Evolutionary conservation across 23 tunicate species (phyloP).

Genomic region (Trididemnum clinides): DNA sequence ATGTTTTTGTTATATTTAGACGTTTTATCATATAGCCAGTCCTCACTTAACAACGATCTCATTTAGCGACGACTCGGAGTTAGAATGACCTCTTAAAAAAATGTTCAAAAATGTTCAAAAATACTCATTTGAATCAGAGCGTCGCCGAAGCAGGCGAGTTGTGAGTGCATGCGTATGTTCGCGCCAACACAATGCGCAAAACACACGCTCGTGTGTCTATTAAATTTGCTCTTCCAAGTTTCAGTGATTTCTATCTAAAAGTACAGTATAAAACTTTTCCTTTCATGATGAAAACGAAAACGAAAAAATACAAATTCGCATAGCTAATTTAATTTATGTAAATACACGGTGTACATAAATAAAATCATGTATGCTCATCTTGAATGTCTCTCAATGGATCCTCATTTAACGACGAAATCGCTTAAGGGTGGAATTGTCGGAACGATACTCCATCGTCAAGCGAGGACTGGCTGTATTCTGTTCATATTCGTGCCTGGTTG

Average conservation of each 20-base stretch:
- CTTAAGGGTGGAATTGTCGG: neutral
- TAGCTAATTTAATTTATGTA: too few species aligned
- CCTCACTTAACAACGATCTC: too few species aligned
- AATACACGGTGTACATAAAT: too few species aligned
- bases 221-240: neutral
- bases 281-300: neutral
- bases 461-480: neutral
- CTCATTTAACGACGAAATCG: neutral
- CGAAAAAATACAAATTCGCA: neutral
- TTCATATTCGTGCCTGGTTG: too few species aligned
- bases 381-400: neutral
- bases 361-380: too few species aligned
- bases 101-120: neutral
- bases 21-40: too few species aligned
- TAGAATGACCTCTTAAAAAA: neutral
- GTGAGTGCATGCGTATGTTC: neutral
- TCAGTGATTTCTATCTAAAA: neutral
- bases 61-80: too few species aligned
- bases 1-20: too few species aligned
- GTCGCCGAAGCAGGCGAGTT: neutral
- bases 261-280: neutral
- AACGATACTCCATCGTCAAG: neutral
- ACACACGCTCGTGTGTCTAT: neutral
- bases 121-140: neutral
- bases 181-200: neutral